Evolutionary conservation across 2,888 invertebrate species (phyloP).

Genomic region (Loripinus fragilis): DNA sequence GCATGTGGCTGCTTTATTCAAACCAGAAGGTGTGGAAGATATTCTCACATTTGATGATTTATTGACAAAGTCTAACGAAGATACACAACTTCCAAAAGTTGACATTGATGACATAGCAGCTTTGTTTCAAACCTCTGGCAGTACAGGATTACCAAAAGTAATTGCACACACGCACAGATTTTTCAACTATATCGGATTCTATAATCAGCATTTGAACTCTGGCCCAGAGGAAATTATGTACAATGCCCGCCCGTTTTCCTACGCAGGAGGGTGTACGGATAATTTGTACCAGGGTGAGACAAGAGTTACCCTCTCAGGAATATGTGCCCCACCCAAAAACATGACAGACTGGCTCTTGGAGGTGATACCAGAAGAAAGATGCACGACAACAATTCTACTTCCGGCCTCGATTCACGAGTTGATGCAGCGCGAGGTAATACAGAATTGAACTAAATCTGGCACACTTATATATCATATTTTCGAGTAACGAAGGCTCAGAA

Average conservation of each 20-base stretch:
- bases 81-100: not conserved
- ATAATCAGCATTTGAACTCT: not conserved
- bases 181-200: not conserved
- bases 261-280: conserved; percentile 21
- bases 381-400: not conserved
- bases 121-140: not conserved
- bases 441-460: no score
- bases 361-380: not conserved
- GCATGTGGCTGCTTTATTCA: not conserved
- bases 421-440: conserved; percentile 18
- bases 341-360: not conserved
- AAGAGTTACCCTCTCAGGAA: conserved; percentile 25
- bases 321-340: not conserved
- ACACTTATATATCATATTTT: no score
- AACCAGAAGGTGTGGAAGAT: not conserved
- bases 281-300: conserved; percentile 17
- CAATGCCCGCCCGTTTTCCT: conserved; percentile 29
- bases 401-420: conserved; percentile 12
- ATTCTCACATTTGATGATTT: not conserved
- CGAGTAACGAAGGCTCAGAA: no score
- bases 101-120: not conserved
- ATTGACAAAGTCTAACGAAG: not conserved
- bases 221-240: not conserved
- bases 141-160: conserved; percentile 1
- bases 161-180: not conserved